Percentiles rank a stretch among this genome's conserved stretches.
Conservation (phyloP, 2,113 vertebrate species). For the Sapajus apella region DNA sequence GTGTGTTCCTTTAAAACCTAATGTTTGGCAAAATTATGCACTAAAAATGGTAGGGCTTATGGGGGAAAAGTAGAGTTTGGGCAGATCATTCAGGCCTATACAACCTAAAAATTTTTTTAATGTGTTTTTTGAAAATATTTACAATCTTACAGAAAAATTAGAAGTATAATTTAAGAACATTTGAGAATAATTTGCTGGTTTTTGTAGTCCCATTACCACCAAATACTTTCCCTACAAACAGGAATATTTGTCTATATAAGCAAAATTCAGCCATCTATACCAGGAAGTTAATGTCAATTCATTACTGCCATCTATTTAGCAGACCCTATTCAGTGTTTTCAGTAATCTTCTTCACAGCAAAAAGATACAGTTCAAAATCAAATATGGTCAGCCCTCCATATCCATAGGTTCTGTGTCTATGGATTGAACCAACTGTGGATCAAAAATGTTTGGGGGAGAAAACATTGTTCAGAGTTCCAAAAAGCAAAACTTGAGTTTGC, state of each 20-base stretch:
- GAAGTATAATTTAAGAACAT: neutral
- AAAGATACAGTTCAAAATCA: neutral
- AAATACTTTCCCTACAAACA: neutral
- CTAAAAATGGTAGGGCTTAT: neutral
- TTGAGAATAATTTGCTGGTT: neutral
- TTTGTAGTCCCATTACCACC: neutral
- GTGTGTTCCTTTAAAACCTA: constrained; percentile 8
- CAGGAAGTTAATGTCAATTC: neutral
- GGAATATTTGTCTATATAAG: neutral
- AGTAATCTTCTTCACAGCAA: neutral
- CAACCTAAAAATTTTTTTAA: neutral
- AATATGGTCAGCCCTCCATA: neutral
- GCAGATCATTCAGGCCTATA: neutral
- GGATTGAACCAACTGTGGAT: neutral
- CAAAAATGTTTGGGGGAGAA: neutral
- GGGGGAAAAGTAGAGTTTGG: neutral
- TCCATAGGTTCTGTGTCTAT: neutral
- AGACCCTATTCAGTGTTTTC: neutral
- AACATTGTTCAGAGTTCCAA: neutral
- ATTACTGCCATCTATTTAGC: neutral
- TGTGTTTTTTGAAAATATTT: neutral
- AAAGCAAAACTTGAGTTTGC: neutral
- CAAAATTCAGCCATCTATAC: neutral
- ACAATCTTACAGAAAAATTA: neutral
- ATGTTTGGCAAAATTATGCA: neutral